Conservation (phyloP, 2,113 vertebrate species). For the Falcunculus frontatus region DNA sequence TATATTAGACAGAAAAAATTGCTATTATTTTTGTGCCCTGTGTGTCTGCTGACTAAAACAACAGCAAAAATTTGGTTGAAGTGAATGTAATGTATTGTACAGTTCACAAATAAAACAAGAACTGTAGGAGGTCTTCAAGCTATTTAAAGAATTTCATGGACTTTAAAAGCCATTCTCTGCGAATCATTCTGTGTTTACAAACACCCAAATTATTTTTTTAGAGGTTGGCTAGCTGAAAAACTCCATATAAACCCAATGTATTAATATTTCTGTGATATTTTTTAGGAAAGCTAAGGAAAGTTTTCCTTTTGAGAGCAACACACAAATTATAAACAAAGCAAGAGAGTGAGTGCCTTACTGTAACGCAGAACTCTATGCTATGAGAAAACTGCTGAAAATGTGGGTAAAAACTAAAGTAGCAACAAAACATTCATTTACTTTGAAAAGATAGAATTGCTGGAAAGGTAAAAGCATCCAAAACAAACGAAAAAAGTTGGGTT, state of each 20-base stretch:
- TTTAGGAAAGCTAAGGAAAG: background rate
- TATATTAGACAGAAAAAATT: background rate
- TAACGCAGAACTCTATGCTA: background rate
- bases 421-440: background rate
- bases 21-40: background rate
- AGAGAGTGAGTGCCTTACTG: background rate
- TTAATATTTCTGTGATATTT: background rate
- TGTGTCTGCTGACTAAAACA: conserved; percentile 1
- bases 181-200: conserved; percentile 1
- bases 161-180: conserved; percentile 31
- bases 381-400: background rate
- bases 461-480: background rate
- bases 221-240: conserved; percentile 29
- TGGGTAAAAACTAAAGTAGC: background rate
- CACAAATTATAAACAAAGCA: background rate
- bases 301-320: background rate
- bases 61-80: conserved; percentile 7
- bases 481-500: background rate
- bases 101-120: conserved; percentile 45
- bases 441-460: background rate
- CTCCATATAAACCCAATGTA: background rate
- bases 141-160: conserved; percentile 48
- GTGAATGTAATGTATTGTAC: background rate
- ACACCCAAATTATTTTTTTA: conserved; percentile 1
- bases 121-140: conserved; percentile 11